These are phyloP conservation scores for Falco berigora DNA, from an alignment of 2,797 vertebrate species.

Conservation along the genomic window DNA sequence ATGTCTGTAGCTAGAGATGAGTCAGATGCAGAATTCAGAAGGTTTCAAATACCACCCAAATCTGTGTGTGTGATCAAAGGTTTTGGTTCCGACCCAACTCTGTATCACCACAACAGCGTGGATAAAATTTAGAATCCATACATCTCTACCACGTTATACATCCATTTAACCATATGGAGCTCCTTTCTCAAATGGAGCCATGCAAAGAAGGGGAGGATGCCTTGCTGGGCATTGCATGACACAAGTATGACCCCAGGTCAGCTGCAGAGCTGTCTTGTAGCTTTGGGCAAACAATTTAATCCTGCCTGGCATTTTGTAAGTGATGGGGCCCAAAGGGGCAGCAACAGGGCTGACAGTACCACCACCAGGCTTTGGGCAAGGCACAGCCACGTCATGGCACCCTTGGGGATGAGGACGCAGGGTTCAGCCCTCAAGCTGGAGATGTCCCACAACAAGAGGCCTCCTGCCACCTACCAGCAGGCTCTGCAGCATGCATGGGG, in stretches of 20 bases:
- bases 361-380: neutral
- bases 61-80: neutral
- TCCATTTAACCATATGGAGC: neutral
- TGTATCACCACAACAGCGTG: neutral
- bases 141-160: neutral
- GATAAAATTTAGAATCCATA: neutral
- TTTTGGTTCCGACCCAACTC: conserved; percentile 19
- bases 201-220: neutral
- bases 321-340: neutral
- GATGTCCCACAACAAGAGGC: neutral
- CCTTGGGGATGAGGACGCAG: accelerated
- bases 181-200: neutral
- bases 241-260: accelerated
- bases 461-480: neutral
- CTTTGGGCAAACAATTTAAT: neutral
- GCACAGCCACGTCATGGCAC: accelerated
- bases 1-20: conserved; percentile 35
- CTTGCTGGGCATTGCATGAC: neutral
- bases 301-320: neutral
- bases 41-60: conserved; percentile 31
- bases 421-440: neutral
- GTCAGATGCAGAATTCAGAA: conserved; percentile 39
- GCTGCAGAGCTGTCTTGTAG: neutral
- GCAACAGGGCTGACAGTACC: accelerated
- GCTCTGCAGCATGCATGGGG: neutral